Conservation (phyloP, 2,113 vertebrate species). For the Psilopogon haemacephalus region DNA sequence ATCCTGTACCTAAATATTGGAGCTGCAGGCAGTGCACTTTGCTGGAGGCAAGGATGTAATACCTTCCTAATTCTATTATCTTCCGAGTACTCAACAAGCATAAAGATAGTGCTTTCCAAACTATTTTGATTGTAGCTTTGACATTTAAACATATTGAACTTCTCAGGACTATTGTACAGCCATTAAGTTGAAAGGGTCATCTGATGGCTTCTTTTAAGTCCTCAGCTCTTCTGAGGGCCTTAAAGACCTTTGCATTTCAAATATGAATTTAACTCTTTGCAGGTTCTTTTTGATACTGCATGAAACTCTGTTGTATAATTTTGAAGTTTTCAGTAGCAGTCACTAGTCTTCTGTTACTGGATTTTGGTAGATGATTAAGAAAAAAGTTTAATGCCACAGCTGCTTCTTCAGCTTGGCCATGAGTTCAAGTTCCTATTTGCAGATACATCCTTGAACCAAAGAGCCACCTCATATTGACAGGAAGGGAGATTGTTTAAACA, state of each 20-base stretch:
- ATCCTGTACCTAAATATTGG: not conserved
- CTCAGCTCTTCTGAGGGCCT: not conserved
- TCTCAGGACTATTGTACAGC: not conserved
- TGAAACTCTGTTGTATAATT: not conserved
- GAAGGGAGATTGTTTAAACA: not conserved
- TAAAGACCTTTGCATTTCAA: not conserved
- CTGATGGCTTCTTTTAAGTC: not conserved
- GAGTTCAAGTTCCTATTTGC: not conserved
- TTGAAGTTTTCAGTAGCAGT: not conserved
- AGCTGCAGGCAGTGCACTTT: not conserved
- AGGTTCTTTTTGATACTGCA: not conserved
- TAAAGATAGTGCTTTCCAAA: not conserved
- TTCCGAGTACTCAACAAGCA: not conserved
- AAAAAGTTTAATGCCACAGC: not conserved
- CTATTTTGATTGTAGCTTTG: not conserved
- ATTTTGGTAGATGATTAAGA: not conserved
- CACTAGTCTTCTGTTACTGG: not conserved
- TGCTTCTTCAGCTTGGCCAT: not conserved
- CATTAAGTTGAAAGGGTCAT: not conserved
- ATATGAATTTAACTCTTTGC: not conserved
- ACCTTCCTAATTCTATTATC: not conserved
- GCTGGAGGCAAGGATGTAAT: not conserved
- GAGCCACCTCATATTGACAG: not conserved
- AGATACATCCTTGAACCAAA: not conserved
- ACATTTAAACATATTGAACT: not conserved